A percentile compares a stretch with the other conserved stretches of the same genome.
phyloP scores from a whole-genome alignment of 2,113 vertebrate species.

The Dasyprocta punctata region DNA sequence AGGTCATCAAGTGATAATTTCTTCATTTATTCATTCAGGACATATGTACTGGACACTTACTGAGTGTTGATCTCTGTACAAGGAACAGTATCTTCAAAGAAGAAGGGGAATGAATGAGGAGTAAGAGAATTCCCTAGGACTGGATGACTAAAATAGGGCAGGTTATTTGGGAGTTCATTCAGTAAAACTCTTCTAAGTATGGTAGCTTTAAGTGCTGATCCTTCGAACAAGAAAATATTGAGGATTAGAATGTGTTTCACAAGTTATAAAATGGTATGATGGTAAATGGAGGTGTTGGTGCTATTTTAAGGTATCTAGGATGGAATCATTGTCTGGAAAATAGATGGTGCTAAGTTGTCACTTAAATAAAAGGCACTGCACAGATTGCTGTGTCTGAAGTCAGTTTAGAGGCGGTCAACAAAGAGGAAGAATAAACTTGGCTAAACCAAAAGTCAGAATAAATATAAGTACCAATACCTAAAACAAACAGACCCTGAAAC shows the following conservation, averaged over 20 bases:
- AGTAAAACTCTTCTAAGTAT: neutral
- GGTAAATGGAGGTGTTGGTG: neutral
- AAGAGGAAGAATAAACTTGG: slow-evolving; percentile 40
- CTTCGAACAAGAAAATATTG: neutral
- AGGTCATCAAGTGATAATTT: neutral
- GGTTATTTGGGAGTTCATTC: slow-evolving; percentile 21
- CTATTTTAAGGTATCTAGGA: neutral
- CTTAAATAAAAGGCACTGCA: slow-evolving; percentile 6
- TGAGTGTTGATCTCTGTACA: neutral
- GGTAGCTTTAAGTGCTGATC: neutral
- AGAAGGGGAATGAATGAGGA: neutral
- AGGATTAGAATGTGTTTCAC: neutral
- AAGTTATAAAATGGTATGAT: neutral
- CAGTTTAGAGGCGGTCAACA: neutral
- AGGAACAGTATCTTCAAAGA: neutral
- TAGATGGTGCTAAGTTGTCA: neutral
- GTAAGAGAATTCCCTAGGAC: neutral
- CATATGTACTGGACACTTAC: neutral
- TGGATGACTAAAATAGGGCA: neutral
- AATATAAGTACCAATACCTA: neutral
- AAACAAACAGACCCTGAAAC: slow-evolving; percentile 50
- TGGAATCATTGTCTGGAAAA: neutral
- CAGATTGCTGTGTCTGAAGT: neutral
- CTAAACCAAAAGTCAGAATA: slow-evolving; percentile 45
- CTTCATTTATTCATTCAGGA: neutral